Base-by-base conservation (phyloP, 2,888 invertebrate species). In the Didymodactylos carnosus region DNA sequence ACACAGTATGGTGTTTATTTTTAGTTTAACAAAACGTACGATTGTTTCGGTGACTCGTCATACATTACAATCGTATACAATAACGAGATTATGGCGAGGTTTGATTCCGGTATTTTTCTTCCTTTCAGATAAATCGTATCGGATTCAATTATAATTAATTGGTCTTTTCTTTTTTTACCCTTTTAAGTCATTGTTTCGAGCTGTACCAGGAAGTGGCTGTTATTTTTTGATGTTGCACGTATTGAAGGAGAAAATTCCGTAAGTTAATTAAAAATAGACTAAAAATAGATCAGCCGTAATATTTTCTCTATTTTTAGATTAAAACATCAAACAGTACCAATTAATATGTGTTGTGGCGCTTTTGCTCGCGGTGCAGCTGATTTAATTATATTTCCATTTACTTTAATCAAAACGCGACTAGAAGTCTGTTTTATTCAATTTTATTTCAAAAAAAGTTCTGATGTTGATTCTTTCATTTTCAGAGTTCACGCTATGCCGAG, bases 141-240 rank as follows among this genome's bases (percentile, higher is more conserved):
- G n/a, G n/a, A n/a, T n/a, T n/a, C n/a, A n/a, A 7, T 8, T 62
- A 13, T 19, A 11, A 19, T 35, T 19, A 29, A 35, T 35, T 10
- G 29, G 35, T 62, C 35, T 35, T 2, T 2, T 29, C 11, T 25
- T 62, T 35, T 29, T 62, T 8, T 16, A 7, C 35, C 19, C 7
- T 2, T 62, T 19, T 1, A 35, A 62, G 62, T 71, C 74, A n/a
- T 53, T 74, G 14, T 39, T 71, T 13, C 39, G 74, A 27, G 29
- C 74, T 23, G 62, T 72, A 69, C 74, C 74, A 23, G 74, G 46
- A 2, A 53, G 71, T 62, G 62, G 71, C 46, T 35, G 51, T 71
- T 74, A 74, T 46, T 74, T 74, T 41, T 41, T 41, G 39, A 69
- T 46, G 46, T 53, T 74, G 27, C 53, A 71, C 69, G 69, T 35